Conservation (phyloP, 1,140 invertebrate genomes). For the Andricus grossulariae region DNA sequence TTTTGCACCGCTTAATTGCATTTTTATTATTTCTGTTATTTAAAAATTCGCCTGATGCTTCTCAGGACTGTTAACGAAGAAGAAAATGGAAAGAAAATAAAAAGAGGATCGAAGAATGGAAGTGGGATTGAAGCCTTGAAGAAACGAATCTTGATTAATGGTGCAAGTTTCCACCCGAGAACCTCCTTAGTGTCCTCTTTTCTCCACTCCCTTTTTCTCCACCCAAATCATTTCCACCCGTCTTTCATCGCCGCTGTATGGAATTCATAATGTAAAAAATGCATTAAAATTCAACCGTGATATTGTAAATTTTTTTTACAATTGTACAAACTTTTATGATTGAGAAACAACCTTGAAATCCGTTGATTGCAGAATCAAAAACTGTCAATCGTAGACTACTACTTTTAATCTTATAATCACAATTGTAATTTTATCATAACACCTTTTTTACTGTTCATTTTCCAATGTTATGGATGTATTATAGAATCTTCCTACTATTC, state of each 20-base stretch:
- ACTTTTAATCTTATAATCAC: too few species aligned
- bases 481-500: not conserved
- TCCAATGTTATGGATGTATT: not conserved
- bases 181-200: conserved; percentile 42
- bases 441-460: not conserved
- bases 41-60: not conserved
- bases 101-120: conserved; percentile 45
- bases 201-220: conserved; percentile 36
- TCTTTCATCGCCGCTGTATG: conserved; percentile 49
- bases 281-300: conserved; percentile 66
- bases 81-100: conserved; percentile 32
- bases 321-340: too few species aligned
- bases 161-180: conserved; percentile 63
- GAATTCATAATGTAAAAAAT: conserved; percentile 68
- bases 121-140: conserved; percentile 49
- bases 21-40: not conserved
- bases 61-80: not conserved
- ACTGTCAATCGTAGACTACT: too few species aligned
- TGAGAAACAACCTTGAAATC: too few species aligned
- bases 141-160: conserved; percentile 73
- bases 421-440: too few species aligned
- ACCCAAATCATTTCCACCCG: conserved; percentile 46
- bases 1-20: too few species aligned
- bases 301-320: too few species aligned
- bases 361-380: too few species aligned